Evolutionary conservation across 2,888 invertebrate genomes (phyloP).

Genomic region (Prosapia bicincta): DNA sequence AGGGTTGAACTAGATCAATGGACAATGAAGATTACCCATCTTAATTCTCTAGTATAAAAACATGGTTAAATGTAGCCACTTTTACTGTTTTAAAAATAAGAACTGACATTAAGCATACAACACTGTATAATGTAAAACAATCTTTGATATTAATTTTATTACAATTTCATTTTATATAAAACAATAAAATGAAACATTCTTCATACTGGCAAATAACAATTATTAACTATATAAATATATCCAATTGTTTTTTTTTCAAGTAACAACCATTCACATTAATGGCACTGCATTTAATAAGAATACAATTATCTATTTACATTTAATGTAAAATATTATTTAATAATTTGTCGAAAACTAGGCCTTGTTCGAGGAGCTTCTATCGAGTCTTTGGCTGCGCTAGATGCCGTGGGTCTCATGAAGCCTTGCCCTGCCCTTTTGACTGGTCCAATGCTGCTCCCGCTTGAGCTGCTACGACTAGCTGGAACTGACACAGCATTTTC

Average conservation of each 20-base stretch:
- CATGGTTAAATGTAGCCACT: background rate
- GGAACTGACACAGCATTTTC: constrained; percentile 52
- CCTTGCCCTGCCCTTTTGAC: constrained; percentile 49
- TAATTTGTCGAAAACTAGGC: constrained; percentile 24
- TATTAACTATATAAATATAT: background rate
- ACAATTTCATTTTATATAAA: background rate
- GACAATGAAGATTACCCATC: background rate
- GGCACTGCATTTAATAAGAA: background rate
- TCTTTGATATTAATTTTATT: background rate
- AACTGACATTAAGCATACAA: background rate
- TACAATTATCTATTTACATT: background rate
- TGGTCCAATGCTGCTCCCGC: constrained; percentile 49
- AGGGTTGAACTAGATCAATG: background rate
- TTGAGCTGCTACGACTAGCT: constrained; percentile 51
- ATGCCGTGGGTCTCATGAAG: constrained; percentile 85
- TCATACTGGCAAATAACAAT: background rate
- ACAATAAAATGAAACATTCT: background rate
- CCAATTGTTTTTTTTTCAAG: background rate
- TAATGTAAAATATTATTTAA: constrained; percentile 14
- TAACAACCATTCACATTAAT: background rate
- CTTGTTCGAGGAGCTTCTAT: constrained; percentile 35
- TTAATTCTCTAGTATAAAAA: background rate
- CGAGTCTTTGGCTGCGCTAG: constrained; percentile 69
- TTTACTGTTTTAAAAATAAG: background rate
- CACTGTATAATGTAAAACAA: background rate